Evolutionary conservation across 2,888 invertebrate species (phyloP), one percentile per base, ranked within the genome.

Genomic region (Silvanus unidentatus): DNA sequence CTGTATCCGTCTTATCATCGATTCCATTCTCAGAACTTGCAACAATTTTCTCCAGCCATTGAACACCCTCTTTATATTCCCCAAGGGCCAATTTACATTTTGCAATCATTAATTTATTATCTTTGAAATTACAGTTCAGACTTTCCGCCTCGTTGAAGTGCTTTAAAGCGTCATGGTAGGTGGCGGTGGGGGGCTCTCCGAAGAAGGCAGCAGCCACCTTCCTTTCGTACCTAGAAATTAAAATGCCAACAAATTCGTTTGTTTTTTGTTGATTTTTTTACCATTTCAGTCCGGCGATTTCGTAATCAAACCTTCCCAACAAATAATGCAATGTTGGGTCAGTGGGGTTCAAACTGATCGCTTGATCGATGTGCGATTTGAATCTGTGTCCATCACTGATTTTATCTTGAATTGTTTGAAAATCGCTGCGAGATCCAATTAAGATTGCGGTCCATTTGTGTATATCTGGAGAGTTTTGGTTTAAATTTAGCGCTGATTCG

Each of bases 371-470:
- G 62, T 86, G 85, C 49, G 80, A 72, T 68, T 82, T 84, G 60
- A 86, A 86, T 14, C 72, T 58, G 58, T 75, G 75, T 1, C 84
- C 86, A 66, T 80, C 80, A 52, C 75, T 65, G 40, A 87, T 81
- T 69, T 78, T 82, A 34, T 84, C 82, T 59, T 79, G 79, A 2
- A 75, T 73, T 1, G 79, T 70, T 42, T 79, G 74, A 60, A 75
- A 80, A 44, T 83, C 79, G 22, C 77, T 76, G 40, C 80, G 69
- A 38, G 75, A 72, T 11, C 86, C 86, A 39, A 84, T 61, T 10
- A 84, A 74, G 39, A 86, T 80, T 1, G 86, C 86, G 65, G 75
- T 80, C 86, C 86, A 87, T 68, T 86, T 87, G 66, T 86, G 84
- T 11, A 80, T 76, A 57, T 82, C 77, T 1, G 78, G 71, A 57